Evolutionary conservation across 1,140 invertebrate species (phyloP), one percentile per base, ranked within the genome.

Genomic region (Lethocerus indicus): DNA sequence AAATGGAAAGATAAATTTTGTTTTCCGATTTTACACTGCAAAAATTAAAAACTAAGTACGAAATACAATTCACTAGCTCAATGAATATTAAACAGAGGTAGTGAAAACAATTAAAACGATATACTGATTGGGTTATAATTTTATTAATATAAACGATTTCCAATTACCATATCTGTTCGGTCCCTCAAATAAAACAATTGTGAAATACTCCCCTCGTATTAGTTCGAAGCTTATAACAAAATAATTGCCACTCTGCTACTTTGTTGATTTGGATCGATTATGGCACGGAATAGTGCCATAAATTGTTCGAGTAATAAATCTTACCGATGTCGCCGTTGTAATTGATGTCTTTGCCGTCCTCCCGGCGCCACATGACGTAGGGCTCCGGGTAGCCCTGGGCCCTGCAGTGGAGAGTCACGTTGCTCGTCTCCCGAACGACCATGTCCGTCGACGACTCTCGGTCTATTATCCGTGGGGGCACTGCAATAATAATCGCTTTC

Each of bases 341-440:
- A 63, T 82, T 77, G 63, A 87, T 86, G 59, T 84, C 80, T 61
- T 84, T 79, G 39, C 84, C 83, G 60, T 92, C 87, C 65, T 91
- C 87, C 26, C 87, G 69, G 27, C 87, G 69, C 87, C 87, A 92
- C 78, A 89, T 88, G 51, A 90, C 79, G 60, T 87, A 89, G 40
- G 88, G 88, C 51, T 86, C 81, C 0, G 87, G 88, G 63, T 88
- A 87, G 47, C 88, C 87, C 20, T 73, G 73, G n/a, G 87, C 87
- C 61, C 83, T 83, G 64, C 89, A 94, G 41, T 76, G 77, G 63
- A 93, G 68, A 13, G 84, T 87, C 18, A 90, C 83, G 63, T 93
- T 90, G 9, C 78, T 78, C 2, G 83, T 81, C 68, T 94, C 89
- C n/a, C 87, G 70, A 4, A 91, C 87, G 20, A 91, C 85, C 73